Evolutionary conservation across 2,113 vertebrate species (phyloP).

Genomic region (Mastomys coucha): DNA sequence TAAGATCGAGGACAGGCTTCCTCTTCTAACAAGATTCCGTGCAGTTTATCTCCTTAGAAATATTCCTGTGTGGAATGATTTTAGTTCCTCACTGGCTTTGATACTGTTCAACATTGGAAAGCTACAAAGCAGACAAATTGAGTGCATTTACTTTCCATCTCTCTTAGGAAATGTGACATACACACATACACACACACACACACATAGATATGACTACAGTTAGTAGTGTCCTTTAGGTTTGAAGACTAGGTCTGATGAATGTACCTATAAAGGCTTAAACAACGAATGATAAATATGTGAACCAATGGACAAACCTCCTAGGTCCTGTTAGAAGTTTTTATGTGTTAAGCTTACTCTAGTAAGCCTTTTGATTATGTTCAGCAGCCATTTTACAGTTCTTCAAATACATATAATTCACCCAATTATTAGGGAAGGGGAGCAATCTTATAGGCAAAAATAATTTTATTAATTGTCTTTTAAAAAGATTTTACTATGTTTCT

Average conservation of each 20-base stretch:
- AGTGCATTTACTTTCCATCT: neutral
- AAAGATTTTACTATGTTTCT: slow-evolving; percentile 26
- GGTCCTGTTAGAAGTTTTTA: neutral
- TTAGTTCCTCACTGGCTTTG: neutral
- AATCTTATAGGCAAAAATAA: neutral
- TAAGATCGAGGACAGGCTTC: neutral
- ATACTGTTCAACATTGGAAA: neutral
- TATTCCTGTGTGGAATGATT: neutral
- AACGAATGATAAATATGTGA: neutral
- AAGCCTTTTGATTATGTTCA: neutral
- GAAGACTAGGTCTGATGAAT: neutral
- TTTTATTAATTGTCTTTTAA: neutral
- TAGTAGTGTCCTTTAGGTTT: neutral
- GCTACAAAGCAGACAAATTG: neutral
- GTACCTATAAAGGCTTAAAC: neutral
- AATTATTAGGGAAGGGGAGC: neutral
- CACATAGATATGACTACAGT: neutral
- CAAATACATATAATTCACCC: neutral
- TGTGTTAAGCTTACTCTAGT: neutral
- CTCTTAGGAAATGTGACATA: neutral
- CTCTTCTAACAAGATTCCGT: neutral
- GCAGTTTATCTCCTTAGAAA: slow-evolving; percentile 5
- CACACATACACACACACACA: no score
- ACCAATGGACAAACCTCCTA: neutral
- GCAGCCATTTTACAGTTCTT: neutral